These are phyloP conservation scores for Heliconius erato DNA, from an alignment of 2,888 invertebrate genomes.

Conservation along the genomic window DNA sequence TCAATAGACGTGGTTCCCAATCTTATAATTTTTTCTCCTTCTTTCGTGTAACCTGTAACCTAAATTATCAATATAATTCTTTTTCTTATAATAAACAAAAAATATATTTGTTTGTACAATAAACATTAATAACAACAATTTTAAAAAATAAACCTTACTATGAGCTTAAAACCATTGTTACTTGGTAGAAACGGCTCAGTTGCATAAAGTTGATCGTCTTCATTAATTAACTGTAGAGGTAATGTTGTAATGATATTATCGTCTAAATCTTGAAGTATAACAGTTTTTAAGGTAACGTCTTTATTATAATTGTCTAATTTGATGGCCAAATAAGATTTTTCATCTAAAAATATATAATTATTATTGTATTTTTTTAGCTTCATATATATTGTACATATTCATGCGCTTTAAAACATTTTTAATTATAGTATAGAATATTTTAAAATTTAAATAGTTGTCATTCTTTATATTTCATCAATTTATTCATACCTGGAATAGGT, in stretches of 20 bases:
- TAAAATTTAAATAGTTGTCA: not conserved
- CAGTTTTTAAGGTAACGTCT: constrained; percentile 55
- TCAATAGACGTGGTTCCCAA: constrained; percentile 41
- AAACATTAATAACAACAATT: not conserved
- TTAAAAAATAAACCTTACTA: constrained; percentile 50
- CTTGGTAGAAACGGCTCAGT: constrained; percentile 60
- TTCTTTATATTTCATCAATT: not conserved
- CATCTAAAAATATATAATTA: constrained; percentile 8
- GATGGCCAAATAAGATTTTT: constrained; percentile 56
- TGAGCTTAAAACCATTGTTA: constrained; percentile 60
- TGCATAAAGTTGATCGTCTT: constrained; percentile 60
- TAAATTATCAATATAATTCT: constrained; percentile 2
- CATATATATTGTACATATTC: not conserved
- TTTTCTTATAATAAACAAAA: not conserved
- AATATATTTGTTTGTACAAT: not conserved
- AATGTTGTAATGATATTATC: constrained; percentile 55
- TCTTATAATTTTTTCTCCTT: constrained; percentile 40
- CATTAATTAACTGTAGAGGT: constrained; percentile 56
- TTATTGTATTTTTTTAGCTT: not conserved
- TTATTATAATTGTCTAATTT: constrained; percentile 57
- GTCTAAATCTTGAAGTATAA: constrained; percentile 59
- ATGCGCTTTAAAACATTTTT: no score
- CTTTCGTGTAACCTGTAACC: constrained; percentile 42
- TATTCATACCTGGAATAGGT: constrained; percentile 62
- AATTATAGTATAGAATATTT: no score